Conservation (phyloP, 2,888 invertebrate genomes). For the Sturmia bella region DNA sequence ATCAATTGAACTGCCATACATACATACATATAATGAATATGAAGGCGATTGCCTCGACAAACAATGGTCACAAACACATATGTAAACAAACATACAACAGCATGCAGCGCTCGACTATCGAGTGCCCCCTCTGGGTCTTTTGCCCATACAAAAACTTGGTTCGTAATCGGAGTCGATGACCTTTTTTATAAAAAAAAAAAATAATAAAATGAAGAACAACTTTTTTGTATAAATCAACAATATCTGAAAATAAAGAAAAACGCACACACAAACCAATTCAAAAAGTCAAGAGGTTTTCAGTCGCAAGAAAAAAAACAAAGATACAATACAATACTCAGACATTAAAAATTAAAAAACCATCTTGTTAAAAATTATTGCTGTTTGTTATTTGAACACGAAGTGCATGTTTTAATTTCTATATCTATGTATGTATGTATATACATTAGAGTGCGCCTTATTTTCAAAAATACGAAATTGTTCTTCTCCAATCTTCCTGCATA, state of each 20-base stretch:
- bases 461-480: no score
- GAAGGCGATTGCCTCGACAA: constrained; percentile 35
- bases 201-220: constrained; percentile 23
- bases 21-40: constrained; percentile 53
- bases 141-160: constrained; percentile 9
- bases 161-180: constrained; percentile 54
- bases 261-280: background rate
- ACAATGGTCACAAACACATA: constrained; percentile 28
- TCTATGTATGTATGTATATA: background rate
- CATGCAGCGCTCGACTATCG: background rate
- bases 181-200: constrained; percentile 43
- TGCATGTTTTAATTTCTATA: constrained; percentile 30
- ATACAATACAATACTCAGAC: constrained; percentile 39
- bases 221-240: constrained; percentile 42
- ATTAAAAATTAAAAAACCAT: constrained; percentile 59
- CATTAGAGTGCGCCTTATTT: no score
- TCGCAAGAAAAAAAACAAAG: constrained; percentile 30
- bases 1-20: constrained; percentile 63
- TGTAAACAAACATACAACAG: constrained; percentile 7
- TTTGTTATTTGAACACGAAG: constrained; percentile 36
- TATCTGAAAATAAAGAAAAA: constrained; percentile 33
- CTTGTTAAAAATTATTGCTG: constrained; percentile 59
- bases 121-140: constrained; percentile 34
- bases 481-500: no score
- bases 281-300: constrained; percentile 61